phyloP scores from a whole-genome alignment of 2,113 vertebrate species.

The Glareola pratincola region DNA sequence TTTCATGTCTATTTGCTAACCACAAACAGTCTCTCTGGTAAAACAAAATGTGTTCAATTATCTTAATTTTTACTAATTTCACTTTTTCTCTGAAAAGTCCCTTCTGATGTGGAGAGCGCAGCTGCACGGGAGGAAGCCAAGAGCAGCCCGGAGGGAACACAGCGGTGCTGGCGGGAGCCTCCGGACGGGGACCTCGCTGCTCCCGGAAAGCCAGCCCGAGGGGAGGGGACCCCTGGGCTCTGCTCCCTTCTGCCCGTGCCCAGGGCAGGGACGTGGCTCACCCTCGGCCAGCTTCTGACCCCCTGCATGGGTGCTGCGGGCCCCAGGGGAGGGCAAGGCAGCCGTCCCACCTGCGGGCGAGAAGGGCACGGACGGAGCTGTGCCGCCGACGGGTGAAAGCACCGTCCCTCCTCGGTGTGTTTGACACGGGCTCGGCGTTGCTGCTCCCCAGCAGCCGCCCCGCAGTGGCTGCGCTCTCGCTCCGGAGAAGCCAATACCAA shows the following conservation, averaged over 20 bases:
- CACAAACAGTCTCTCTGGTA: slow-evolving; percentile 38
- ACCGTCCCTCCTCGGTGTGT: rapidly evolving
- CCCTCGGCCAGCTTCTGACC: rapidly evolving
- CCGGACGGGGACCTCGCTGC: rapidly evolving
- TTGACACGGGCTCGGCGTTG: rapidly evolving
- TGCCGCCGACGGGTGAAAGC: rapidly evolving
- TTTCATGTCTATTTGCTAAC: slow-evolving; percentile 51
- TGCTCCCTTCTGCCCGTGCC: not conserved
- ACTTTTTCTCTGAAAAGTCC: slow-evolving; percentile 23
- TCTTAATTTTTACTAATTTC: slow-evolving; percentile 51
- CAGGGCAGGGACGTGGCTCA: rapidly evolving
- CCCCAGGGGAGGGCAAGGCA: not conserved
- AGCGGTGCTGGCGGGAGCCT: rapidly evolving
- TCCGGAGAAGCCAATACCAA: not conserved
- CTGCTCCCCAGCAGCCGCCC: not conserved
- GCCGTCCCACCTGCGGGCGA: not conserved
- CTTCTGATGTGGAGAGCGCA: slow-evolving; percentile 39
- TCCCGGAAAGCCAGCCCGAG: not conserved
- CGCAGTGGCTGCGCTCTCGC: rapidly evolving
- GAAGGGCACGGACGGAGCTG: not conserved
- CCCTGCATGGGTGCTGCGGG: rapidly evolving
- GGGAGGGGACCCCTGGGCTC: not conserved
- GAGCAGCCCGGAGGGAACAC: not conserved
- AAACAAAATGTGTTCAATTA: slow-evolving; percentile 13
- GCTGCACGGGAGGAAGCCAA: slow-evolving; percentile 35